Base-by-base conservation (phyloP, 2,888 invertebrate species). In the Metacarcinus magister region DNA sequence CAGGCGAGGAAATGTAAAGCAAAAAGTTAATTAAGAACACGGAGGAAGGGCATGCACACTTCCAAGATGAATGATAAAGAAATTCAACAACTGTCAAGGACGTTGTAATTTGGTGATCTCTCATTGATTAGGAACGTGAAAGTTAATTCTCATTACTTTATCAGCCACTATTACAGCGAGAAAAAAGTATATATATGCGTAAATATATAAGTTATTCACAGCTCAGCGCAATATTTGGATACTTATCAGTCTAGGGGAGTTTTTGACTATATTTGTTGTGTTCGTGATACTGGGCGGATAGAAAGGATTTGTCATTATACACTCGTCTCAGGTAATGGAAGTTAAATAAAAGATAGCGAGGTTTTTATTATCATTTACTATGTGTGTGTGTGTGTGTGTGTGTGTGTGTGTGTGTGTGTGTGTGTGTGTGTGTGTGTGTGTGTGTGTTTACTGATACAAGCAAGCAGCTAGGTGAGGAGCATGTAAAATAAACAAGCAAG, bases 371-470 rank as follows among this genome's bases (percentile, higher is more conserved):
- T 89, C 3, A 28, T 16, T 89, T n/a, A 44, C 5, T 43, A 10
- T 92, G n/a, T 90, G 28, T 46, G 46, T 90, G 39, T 90, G 39
- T 90, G 39, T 90, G 39, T 90, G 39, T 90, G 39, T 90, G 39
- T 90, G 39, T 90, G 39, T 90, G 39, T 90, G 39, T 90, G 39
- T 90, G 39, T 90, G 39, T 90, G 39, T 90, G 43, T 90, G 90
- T 90, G 39, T 90, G 90, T 90, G 43, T 90, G 90, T 90, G 43
- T 90, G 90, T 39, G 43, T 92, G 28, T n/a, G 48, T n/a, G 87
- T 28, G 87, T 32, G 32, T 28, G 87, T 28, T 23, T 28, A 13
- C 60, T 2, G 60, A 60, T 16, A 60, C 60, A 8, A 60, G 60
- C n/a, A 60, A 60, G 60, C 16, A 60, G 60, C 23, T 16, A 19